A percentile compares a stretch with the other conserved stretches of the same genome.
These are phyloP conservation scores for Mormyrus lacerda DNA, from an alignment of 2,113 vertebrate species.

Conservation along the genomic window DNA sequence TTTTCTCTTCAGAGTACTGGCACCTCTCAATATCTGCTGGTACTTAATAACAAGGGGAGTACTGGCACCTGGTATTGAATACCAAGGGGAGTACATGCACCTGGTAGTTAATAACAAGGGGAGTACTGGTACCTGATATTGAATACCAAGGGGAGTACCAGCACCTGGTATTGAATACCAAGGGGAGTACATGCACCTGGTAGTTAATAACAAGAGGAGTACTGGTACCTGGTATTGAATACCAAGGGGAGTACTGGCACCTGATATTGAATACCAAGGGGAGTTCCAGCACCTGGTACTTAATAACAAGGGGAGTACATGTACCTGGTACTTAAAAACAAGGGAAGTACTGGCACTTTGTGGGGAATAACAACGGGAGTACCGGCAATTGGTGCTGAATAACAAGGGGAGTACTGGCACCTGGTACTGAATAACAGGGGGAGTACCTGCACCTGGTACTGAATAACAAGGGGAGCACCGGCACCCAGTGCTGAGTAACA, in stretches of 20 bases:
- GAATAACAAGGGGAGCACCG: neutral
- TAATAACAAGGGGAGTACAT: neutral
- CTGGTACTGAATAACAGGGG: neutral
- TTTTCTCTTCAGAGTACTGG: neutral
- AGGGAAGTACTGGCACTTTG: fast-evolving
- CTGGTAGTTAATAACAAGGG: too few species aligned
- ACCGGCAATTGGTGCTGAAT: neutral
- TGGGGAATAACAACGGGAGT: neutral
- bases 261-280: too few species aligned
- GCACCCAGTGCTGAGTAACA: neutral
- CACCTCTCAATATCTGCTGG: neutral
- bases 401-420: neutral
- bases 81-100: too few species aligned
- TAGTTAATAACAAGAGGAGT: too few species aligned
- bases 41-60: neutral
- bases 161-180: too few species aligned
- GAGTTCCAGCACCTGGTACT: neutral
- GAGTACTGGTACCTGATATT: too few species aligned
- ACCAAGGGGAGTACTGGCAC: too few species aligned
- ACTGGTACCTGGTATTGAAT: too few species aligned
- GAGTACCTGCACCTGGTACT: neutral
- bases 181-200: too few species aligned
- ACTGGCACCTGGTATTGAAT: too few species aligned
- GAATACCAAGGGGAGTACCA: too few species aligned
- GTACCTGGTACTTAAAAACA: neutral